These are phyloP conservation scores for Coracias cyanogaster DNA, from an alignment of 2,797 vertebrate genomes.

Conservation along the genomic window DNA sequence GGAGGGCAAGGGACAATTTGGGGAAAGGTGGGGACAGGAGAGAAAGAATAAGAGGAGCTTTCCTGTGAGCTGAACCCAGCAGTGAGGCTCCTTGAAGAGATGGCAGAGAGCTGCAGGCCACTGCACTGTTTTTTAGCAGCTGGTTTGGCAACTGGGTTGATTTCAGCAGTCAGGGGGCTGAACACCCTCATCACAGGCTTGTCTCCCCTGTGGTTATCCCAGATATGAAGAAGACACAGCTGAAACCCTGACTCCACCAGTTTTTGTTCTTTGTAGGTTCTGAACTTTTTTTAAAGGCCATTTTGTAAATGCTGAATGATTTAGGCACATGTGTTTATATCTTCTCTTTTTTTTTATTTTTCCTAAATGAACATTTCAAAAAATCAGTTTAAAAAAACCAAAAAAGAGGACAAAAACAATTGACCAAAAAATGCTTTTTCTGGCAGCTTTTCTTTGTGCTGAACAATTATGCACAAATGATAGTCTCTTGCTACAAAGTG, in stretches of 20 bases:
- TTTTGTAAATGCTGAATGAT: neutral
- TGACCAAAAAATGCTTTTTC: neutral
- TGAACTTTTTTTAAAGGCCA: neutral
- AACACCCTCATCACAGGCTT: neutral
- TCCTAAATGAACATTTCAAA: neutral
- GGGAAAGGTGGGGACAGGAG: neutral
- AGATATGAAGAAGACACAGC: neutral
- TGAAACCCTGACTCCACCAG: neutral
- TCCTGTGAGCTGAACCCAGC: neutral
- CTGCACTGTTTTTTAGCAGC: neutral
- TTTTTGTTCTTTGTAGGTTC: neutral
- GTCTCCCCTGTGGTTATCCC: fast-evolving
- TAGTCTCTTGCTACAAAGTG: neutral
- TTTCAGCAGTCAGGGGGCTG: neutral
- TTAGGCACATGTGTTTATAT: neutral
- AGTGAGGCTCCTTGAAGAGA: neutral
- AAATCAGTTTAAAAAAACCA: neutral
- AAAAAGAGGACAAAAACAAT: neutral
- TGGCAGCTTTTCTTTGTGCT: conserved; percentile 17
- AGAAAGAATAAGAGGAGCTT: neutral
- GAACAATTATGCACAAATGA: neutral
- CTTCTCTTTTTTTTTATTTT: neutral
- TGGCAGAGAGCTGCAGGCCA: neutral
- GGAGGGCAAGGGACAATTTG: neutral
- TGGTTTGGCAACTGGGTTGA: neutral